Conservation (phyloP, 2,888 invertebrate genomes). For the Spodoptera picta region DNA sequence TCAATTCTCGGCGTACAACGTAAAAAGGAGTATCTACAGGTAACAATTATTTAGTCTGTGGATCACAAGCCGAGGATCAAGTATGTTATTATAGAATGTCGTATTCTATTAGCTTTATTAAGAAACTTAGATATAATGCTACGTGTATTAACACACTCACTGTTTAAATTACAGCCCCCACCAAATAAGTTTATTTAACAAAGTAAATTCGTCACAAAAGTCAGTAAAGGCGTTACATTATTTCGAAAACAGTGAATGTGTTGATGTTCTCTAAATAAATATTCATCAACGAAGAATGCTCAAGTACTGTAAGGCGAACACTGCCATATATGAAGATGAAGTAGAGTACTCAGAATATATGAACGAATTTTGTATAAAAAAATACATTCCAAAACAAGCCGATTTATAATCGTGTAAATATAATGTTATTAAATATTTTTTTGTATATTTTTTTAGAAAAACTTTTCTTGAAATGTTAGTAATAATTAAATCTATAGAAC, state of each 20-base stretch:
- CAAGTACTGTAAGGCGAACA: slow-evolving; percentile 85
- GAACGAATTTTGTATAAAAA: slow-evolving; percentile 54
- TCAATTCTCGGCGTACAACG: slow-evolving; percentile 74
- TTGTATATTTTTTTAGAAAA: slow-evolving; percentile 77
- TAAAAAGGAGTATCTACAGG: not conserved
- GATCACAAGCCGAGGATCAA: slow-evolving; percentile 53
- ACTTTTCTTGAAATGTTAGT: slow-evolving; percentile 67
- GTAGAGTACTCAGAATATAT: slow-evolving; percentile 65
- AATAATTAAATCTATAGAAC: slow-evolving; percentile 55
- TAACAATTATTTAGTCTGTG: slow-evolving; percentile 18
- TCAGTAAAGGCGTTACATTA: slow-evolving; percentile 53
- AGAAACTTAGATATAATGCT: slow-evolving; percentile 67
- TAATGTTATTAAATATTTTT: slow-evolving; percentile 63
- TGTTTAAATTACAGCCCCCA: slow-evolving; percentile 84
- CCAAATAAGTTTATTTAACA: slow-evolving; percentile 75
- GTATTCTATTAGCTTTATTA: slow-evolving; percentile 84
- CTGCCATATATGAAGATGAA: slow-evolving; percentile 75
- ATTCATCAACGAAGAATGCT: slow-evolving; percentile 83
- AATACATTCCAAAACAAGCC: slow-evolving; percentile 71
- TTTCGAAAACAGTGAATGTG: slow-evolving; percentile 85
- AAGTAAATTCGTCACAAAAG: slow-evolving; percentile 66
- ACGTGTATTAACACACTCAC: slow-evolving; percentile 88
- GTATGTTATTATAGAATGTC: slow-evolving; percentile 68
- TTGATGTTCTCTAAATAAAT: slow-evolving; percentile 79
- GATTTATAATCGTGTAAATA: slow-evolving; percentile 76